Conservation (phyloP, 2,888 invertebrate species). For the Lordiphosa andalusiaca region DNA sequence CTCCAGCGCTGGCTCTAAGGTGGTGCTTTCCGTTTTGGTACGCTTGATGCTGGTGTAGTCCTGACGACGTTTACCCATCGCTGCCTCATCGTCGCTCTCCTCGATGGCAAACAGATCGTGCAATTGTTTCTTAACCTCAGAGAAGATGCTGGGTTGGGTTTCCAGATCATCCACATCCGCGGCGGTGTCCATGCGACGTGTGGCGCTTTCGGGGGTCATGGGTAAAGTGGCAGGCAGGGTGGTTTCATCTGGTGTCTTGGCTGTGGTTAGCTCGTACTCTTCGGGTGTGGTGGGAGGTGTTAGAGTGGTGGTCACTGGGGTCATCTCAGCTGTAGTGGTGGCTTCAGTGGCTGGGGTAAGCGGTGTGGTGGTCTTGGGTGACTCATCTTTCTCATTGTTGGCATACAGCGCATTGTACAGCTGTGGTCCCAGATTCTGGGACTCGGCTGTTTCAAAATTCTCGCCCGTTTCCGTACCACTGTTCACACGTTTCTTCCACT, state of each 20-base stretch:
- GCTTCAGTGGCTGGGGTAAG: conserved; percentile 50
- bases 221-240: conserved; percentile 57
- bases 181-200: conserved; percentile 69
- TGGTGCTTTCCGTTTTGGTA: conserved; percentile 60
- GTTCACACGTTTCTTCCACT: conserved; percentile 85
- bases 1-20: conserved; percentile 33
- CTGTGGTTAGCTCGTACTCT: conserved; percentile 60
- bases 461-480: conserved; percentile 81
- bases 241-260: conserved; percentile 40
- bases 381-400: conserved; percentile 74
- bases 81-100: conserved; percentile 70
- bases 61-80: conserved; percentile 75
- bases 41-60: conserved; percentile 78
- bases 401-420: conserved; percentile 79
- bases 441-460: conserved; percentile 89
- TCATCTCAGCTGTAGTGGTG: conserved; percentile 38
- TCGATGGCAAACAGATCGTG: conserved; percentile 78
- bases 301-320: conserved; percentile 78
- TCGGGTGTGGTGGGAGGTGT: conserved; percentile 66
- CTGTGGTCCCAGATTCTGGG: conserved; percentile 86
- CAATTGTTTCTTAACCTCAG: conserved; percentile 79
- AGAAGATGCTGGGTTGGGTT: conserved; percentile 78
- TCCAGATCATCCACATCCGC: conserved; percentile 77
- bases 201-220: conserved; percentile 65
- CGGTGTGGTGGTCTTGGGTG: conserved; percentile 35